phyloP scores from a whole-genome alignment of 2,888 invertebrate species.

The Calliscelio sp. region DNA sequence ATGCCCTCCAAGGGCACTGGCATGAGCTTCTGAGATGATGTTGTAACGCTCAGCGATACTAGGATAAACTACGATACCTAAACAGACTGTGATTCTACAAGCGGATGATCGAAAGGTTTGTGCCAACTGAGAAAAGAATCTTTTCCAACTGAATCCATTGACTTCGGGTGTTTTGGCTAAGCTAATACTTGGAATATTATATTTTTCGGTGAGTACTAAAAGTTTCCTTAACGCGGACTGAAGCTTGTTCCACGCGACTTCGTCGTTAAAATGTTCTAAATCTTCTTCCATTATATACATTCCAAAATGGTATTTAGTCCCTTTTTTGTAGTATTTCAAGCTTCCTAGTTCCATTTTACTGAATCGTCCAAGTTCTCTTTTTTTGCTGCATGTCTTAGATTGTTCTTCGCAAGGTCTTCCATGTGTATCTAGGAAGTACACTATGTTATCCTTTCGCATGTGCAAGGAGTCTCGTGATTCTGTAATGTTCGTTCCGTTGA shows the following conservation, averaged over 20 bases:
- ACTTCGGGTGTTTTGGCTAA: not conserved
- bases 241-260: too few relatives aligned
- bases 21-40: conserved; percentile 1
- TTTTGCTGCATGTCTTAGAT: not conserved
- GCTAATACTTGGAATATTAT: not conserved
- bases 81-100: conserved; percentile 2
- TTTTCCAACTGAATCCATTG: not conserved
- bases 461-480: conserved; percentile 26
- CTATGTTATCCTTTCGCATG: conserved; percentile 18
- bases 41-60: not conserved
- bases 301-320: conserved; percentile 14
- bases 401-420: conserved; percentile 21
- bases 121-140: not conserved
- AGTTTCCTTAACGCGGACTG: not conserved
- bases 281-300: conserved; percentile 4
- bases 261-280: not conserved
- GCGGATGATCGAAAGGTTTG: not conserved
- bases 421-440: not conserved
- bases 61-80: not conserved
- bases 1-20: conserved; percentile 6
- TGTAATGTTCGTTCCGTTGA: not conserved
- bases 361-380: conserved; percentile 9
- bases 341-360: conserved; percentile 18
- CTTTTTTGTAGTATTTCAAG: conserved; percentile 11
- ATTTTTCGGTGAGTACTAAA: not conserved